These are phyloP conservation scores for Ophioderma brevispina DNA, from an alignment of 35 echinoderm and acorn worm genomes.

Conservation along the genomic window DNA sequence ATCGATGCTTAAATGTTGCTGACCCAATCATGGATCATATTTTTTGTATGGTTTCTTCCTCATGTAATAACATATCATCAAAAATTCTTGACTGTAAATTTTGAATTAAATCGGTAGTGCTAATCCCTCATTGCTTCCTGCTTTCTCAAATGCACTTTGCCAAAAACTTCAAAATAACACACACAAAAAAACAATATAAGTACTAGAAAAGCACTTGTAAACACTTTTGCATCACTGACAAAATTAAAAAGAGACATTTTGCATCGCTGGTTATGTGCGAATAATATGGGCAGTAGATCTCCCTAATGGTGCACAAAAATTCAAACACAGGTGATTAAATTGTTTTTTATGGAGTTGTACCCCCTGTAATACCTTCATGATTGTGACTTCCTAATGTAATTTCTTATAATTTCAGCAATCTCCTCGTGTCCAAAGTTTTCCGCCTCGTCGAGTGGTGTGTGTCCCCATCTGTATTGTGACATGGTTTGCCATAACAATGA, in stretches of 20 bases:
- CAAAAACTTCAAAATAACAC: not conserved
- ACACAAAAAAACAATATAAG: not conserved
- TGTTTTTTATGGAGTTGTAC: not conserved
- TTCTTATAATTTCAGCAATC: conserved; percentile 24
- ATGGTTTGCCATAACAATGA: not conserved
- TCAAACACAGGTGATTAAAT: not conserved
- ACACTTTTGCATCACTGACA: not conserved
- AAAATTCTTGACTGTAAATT: no score
- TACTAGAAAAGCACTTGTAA: not conserved
- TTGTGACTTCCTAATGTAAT: not conserved
- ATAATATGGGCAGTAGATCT: not conserved
- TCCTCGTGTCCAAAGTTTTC: conserved; percentile 55
- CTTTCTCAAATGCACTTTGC: no score
- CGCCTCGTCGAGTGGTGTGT: conserved; percentile 58
- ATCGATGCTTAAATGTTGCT: no score
- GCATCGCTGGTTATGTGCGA: not conserved
- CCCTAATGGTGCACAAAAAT: not conserved
- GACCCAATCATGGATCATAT: no score
- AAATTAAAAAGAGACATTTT: not conserved
- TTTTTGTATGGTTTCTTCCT: no score
- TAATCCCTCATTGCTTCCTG: no score
- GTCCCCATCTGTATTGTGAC: conserved; percentile 49
- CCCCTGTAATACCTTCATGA: not conserved
- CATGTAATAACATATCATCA: no score
- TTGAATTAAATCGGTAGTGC: no score